These are phyloP conservation scores for Helleia helle DNA, from an alignment of 2,888 invertebrate genomes.

Conservation along the genomic window DNA sequence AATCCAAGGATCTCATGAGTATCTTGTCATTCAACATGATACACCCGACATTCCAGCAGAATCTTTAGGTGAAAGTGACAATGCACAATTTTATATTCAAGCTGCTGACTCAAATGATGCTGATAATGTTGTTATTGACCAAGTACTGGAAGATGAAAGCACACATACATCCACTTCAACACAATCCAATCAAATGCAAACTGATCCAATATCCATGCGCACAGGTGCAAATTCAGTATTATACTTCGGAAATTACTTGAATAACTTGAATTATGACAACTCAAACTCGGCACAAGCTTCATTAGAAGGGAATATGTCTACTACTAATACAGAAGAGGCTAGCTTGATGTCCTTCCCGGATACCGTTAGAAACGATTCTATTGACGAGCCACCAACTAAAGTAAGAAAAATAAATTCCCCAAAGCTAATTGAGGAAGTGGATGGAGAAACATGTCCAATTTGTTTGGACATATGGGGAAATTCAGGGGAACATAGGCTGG, in stretches of 20 bases:
- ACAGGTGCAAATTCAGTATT: conserved; percentile 3
- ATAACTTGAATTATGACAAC: conserved; percentile 21
- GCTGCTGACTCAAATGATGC: background rate
- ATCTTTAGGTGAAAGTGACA: conserved; percentile 12
- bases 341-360: too few species aligned
- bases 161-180: conserved; percentile 1
- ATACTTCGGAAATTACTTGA: background rate
- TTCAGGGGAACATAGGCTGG: conserved; percentile 88
- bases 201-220: too few species aligned
- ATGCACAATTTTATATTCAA: conserved; percentile 8
- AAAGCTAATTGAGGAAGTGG: conserved; percentile 58
- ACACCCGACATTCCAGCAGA: conserved; percentile 14
- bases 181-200: conserved; percentile 5
- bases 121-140: background rate
- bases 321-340: too few species aligned
- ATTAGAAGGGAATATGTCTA: too few species aligned
- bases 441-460: conserved; percentile 86
- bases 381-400: conserved; percentile 41
- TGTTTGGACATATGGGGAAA: conserved; percentile 93
- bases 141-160: background rate
- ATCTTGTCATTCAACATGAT: background rate
- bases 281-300: conserved; percentile 26
- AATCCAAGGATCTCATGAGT: conserved; percentile 2
- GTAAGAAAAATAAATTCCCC: conserved; percentile 37
- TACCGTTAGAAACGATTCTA: conserved; percentile 10